phyloP scores from a whole-genome alignment of 1,140 invertebrate genomes.

The Leptoteleia sp. region DNA sequence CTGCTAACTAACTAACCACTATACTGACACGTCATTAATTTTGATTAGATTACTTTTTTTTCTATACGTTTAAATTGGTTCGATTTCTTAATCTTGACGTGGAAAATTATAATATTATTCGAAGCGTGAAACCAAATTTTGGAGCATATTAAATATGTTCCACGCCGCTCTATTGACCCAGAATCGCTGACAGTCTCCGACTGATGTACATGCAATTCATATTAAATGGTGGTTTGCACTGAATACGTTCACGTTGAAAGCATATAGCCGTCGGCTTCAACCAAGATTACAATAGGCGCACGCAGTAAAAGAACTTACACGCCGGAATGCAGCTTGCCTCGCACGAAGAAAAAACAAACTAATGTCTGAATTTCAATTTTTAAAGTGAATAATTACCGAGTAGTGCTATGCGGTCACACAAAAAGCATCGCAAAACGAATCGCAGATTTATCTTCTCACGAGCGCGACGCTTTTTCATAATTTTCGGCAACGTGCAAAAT shows the following conservation, averaged over 20 bases:
- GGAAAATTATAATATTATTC: slow-evolving; percentile 30
- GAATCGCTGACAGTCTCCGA: slow-evolving; percentile 52
- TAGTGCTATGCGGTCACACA: background rate
- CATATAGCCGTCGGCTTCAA: slow-evolving; percentile 25
- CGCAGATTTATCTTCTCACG: slow-evolving; percentile 1
- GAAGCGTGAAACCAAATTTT: slow-evolving; percentile 41
- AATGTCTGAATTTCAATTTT: slow-evolving; percentile 21
- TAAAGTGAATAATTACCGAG: slow-evolving; percentile 22
- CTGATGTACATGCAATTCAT: slow-evolving; percentile 52
- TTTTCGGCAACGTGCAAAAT: slow-evolving; percentile 1
- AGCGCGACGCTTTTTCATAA: background rate
- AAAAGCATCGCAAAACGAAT: slow-evolving; percentile 14
- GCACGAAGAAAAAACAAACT: slow-evolving; percentile 18
- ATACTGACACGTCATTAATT: too few relatives aligned
- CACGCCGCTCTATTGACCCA: slow-evolving; percentile 52
- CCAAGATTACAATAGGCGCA: slow-evolving; percentile 41
- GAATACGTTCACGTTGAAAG: slow-evolving; percentile 51
- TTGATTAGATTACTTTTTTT: too few relatives aligned
- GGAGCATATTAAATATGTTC: slow-evolving; percentile 38
- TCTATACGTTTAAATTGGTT: too few relatives aligned
- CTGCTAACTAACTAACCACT: too few relatives aligned
- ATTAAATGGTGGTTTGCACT: slow-evolving; percentile 52
- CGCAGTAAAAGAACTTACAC: slow-evolving; percentile 41
- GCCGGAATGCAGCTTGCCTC: slow-evolving; percentile 12
- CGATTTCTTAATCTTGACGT: too few relatives aligned